Evolutionary conservation across 1,140 invertebrate genomes (phyloP), one percentile per base, ranked within the genome.

Genomic region (Eurosta solidaginis): DNA sequence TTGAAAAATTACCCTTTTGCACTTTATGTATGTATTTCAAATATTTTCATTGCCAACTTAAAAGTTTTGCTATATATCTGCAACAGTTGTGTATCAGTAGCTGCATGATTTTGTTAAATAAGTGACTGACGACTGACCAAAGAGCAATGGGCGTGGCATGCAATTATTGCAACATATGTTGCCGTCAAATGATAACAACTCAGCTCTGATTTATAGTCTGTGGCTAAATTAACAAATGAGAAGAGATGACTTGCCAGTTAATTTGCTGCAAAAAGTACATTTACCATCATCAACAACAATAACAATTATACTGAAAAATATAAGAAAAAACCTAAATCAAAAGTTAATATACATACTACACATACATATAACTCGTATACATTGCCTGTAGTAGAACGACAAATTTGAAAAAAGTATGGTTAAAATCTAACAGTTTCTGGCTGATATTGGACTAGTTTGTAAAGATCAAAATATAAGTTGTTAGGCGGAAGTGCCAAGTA

Each of bases 121-220:
- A n/a, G 27, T 40, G 33, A 68, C 17, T 42, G 33, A 25, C 49
- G 20, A 40, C 7, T 7, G 59, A 68, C 33, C n/a, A n/a, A n/a
- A n/a, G n/a, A n/a, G n/a, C n/a, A n/a, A n/a, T 40, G 59, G 59
- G 59, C 33, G 59, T 68, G 59, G 59, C 59, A 68, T 68, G 59
- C 59, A 36, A 68, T 68, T 40, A 68, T 68, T 68, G 59, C 59
- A 68, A 68, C 59, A 68, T 68, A 68, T 68, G 59, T 42, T 40
- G 33, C 33, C 59, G 33, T 68, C 59, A 68, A 68, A 68, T 68
- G 59, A 68, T 68, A 68, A 68, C 59, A 68, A 68, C 59, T 68
- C 59, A 12, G 33, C 59, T 20, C n/a, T 68, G 59, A 68, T 68
- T 68, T 68, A 68, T 68, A n/a, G 29, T 40, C 17, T 68, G 59